A percentile compares a stretch with the other conserved stretches of the same genome.
These are phyloP conservation scores for Coptodon bakossiorum DNA, from an alignment of 2,113 vertebrate species.

Conservation along the genomic window DNA sequence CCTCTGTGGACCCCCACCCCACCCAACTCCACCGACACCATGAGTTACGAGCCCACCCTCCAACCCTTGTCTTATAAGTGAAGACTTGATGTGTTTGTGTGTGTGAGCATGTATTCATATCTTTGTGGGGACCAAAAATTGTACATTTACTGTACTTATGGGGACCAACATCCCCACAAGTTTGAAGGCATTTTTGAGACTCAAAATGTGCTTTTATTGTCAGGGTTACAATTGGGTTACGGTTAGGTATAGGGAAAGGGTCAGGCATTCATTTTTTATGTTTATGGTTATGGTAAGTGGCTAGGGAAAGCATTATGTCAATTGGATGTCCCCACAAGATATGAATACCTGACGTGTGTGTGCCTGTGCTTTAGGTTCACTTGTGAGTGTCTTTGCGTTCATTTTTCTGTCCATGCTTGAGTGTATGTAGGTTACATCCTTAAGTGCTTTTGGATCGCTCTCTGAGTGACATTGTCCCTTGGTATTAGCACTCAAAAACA, in stretches of 20 bases:
- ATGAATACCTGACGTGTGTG: neutral
- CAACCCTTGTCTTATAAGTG: neutral
- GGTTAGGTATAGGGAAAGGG: neutral
- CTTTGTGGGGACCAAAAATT: neutral
- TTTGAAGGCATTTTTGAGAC: neutral
- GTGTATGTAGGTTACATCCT: conserved; percentile 31
- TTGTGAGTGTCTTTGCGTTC: neutral
- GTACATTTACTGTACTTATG: neutral
- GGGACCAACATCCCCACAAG: neutral
- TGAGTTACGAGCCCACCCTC: conserved; percentile 4
- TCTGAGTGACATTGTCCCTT: conserved; percentile 40
- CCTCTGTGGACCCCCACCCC: conserved; percentile 5
- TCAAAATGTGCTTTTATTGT: neutral
- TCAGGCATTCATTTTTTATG: neutral
- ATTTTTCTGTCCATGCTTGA: conserved; percentile 1
- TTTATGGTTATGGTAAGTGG: neutral
- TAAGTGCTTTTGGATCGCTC: conserved; percentile 41
- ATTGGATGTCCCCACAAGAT: neutral
- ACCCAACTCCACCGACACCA: neutral
- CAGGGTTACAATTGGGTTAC: neutral
- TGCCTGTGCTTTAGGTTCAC: neutral
- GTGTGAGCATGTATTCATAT: neutral
- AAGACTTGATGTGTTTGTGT: neutral
- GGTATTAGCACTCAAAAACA: conserved; percentile 46
- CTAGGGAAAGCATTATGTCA: neutral